Evolutionary conservation across 1,140 invertebrate genomes (phyloP).

Genomic region (Dysdera silvatica): DNA sequence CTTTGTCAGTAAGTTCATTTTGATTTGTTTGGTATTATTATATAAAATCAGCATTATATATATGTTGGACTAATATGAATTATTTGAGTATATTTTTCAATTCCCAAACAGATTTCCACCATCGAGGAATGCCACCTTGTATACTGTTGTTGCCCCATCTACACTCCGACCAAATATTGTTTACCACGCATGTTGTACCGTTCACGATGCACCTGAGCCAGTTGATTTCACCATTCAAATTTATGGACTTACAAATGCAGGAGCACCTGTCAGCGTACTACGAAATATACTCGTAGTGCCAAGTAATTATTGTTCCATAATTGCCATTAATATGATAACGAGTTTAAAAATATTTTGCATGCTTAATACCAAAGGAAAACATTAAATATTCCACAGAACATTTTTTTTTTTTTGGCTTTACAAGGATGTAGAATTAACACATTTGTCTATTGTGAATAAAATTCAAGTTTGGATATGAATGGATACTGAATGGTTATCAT

Average conservation of each 20-base stretch:
- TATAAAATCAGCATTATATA: too few species aligned
- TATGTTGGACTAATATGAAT: too few species aligned
- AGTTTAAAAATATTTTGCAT: too few species aligned
- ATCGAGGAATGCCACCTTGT: slow-evolving; percentile 38
- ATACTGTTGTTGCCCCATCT: slow-evolving; percentile 69
- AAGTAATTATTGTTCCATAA: slow-evolving; percentile 10
- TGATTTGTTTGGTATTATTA: too few species aligned
- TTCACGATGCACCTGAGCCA: slow-evolving; percentile 51
- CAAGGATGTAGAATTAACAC: background rate
- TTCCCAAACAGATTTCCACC: background rate
- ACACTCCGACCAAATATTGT: slow-evolving; percentile 69
- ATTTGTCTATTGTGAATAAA: background rate
- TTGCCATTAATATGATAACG: too few species aligned
- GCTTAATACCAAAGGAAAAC: too few species aligned
- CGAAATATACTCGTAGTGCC: slow-evolving; percentile 18
- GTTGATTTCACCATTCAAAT: slow-evolving; percentile 58
- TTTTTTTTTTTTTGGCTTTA: background rate
- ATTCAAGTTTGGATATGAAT: too few species aligned
- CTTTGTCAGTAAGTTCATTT: too few species aligned
- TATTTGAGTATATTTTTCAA: too few species aligned
- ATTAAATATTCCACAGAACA: background rate
- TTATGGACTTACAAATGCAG: slow-evolving; percentile 55
- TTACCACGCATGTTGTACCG: slow-evolving; percentile 70
- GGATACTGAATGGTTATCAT: too few species aligned
- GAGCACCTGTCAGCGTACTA: slow-evolving; percentile 1